Conservation (phyloP, 2,797 vertebrate genomes). For the Acrossocheilus fasciatus region DNA sequence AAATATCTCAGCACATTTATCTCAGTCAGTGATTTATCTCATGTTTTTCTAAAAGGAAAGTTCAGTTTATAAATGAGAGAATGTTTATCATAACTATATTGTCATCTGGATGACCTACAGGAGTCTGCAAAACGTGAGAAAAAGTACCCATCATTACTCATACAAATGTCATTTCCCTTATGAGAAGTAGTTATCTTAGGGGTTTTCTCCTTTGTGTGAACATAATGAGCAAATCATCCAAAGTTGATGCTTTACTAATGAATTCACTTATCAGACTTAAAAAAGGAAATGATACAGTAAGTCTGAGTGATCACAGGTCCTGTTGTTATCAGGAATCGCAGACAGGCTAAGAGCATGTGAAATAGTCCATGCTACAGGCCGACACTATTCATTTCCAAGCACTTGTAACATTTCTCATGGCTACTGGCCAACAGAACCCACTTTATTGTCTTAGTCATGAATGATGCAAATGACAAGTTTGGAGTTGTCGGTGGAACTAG, state of each 20-base stretch:
- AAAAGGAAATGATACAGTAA: not conserved
- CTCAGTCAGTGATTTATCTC: not conserved
- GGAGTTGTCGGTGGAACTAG: not conserved
- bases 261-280: not conserved
- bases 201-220: not conserved
- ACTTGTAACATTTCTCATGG: conserved; percentile 35
- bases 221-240: not conserved
- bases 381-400: not conserved
- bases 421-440: not conserved
- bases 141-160: not conserved
- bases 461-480: conserved; percentile 25
- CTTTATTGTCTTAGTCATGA: conserved; percentile 3
- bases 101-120: not conserved
- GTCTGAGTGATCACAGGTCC: not conserved
- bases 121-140: not conserved
- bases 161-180: not conserved
- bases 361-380: not conserved
- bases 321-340: not conserved
- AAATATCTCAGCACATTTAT: not conserved
- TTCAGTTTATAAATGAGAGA: not conserved
- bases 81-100: not conserved
- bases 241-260: not conserved
- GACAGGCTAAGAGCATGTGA: not conserved
- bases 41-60: not conserved
- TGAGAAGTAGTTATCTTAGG: not conserved